Conservation (phyloP, 2,888 invertebrate species). For the Lepetodrilus schrolli region DNA sequence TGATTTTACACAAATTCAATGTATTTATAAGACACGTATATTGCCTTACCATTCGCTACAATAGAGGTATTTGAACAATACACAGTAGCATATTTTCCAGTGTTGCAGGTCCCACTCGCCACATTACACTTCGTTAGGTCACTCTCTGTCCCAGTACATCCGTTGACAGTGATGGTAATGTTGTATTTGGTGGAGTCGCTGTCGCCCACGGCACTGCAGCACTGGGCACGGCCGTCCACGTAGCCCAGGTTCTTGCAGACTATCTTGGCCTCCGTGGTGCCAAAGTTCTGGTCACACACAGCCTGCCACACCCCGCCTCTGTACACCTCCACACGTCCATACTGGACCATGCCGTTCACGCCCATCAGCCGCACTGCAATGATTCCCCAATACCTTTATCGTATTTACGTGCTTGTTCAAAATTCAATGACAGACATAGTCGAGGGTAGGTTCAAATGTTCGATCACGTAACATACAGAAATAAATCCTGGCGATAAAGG, state of each 20-base stretch:
- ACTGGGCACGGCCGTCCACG: slow-evolving; percentile 48
- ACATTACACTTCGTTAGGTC: slow-evolving; percentile 29
- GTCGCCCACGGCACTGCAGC: slow-evolving; percentile 56
- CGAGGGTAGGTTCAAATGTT: no score
- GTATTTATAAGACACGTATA: no score
- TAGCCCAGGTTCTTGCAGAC: slow-evolving; percentile 59
- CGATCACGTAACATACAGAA: no score
- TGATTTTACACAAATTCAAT: no score
- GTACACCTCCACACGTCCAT: slow-evolving; percentile 60
- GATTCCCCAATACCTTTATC: no score
- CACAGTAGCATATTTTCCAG: slow-evolving; percentile 24
- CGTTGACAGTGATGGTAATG: slow-evolving; percentile 27
- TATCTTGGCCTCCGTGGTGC: slow-evolving; percentile 47
- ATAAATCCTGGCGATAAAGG: no score
- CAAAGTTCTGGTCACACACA: slow-evolving; percentile 58
- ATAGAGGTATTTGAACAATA: slow-evolving; percentile 5
- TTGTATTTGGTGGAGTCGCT: slow-evolving; percentile 33
- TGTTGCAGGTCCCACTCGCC: not conserved
- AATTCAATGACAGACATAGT: no score
- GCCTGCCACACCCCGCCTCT: slow-evolving; percentile 53
- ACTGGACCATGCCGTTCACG: slow-evolving; percentile 44
- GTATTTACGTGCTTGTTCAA: no score
- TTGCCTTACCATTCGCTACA: not conserved
- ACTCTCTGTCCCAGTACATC: slow-evolving; percentile 31
- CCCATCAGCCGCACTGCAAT: slow-evolving; percentile 56